phyloP scores from a whole-genome alignment of 2,888 invertebrate genomes.

The Oxyteleia sp. region DNA sequence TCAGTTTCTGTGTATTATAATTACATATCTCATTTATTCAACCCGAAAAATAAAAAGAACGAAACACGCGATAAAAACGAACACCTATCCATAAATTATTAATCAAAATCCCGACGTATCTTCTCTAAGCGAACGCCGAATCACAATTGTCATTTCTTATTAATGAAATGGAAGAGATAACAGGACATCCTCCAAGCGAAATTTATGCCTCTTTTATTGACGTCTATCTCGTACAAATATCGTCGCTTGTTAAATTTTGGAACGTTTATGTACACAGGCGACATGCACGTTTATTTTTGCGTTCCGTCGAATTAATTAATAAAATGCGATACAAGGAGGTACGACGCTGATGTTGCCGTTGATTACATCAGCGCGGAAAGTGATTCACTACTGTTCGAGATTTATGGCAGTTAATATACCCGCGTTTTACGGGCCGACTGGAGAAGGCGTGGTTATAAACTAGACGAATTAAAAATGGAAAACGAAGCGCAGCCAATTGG shows the following conservation, averaged over 20 bases:
- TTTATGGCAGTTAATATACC: constrained; percentile 71
- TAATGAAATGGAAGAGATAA: constrained; percentile 70
- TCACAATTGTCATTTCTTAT: constrained; percentile 64
- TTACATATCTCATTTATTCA: not conserved
- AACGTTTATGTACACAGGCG: constrained; percentile 52
- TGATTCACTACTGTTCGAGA: constrained; percentile 72
- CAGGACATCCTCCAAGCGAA: constrained; percentile 53
- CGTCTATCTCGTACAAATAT: constrained; percentile 61
- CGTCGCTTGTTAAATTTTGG: constrained; percentile 63
- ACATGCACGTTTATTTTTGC: constrained; percentile 52
- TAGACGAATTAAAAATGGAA: constrained; percentile 74
- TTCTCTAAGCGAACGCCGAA: constrained; percentile 38
- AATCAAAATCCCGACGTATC: constrained; percentile 52
- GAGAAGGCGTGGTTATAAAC: constrained; percentile 69
- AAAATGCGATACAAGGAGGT: constrained; percentile 59
- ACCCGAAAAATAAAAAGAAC: not conserved
- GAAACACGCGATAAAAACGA: constrained; percentile 24
- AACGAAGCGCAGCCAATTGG: constrained; percentile 72
- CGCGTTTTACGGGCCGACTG: constrained; percentile 49
- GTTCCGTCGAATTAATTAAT: constrained; percentile 54
- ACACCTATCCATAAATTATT: constrained; percentile 57
- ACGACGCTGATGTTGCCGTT: constrained; percentile 50
- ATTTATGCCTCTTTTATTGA: constrained; percentile 61
- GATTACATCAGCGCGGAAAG: constrained; percentile 69
- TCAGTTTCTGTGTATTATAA: not conserved